phyloP scores from a whole-genome alignment of 30 jellyfish, hydroid and myxozoan genomes.

The Cassiopea andromeda region DNA sequence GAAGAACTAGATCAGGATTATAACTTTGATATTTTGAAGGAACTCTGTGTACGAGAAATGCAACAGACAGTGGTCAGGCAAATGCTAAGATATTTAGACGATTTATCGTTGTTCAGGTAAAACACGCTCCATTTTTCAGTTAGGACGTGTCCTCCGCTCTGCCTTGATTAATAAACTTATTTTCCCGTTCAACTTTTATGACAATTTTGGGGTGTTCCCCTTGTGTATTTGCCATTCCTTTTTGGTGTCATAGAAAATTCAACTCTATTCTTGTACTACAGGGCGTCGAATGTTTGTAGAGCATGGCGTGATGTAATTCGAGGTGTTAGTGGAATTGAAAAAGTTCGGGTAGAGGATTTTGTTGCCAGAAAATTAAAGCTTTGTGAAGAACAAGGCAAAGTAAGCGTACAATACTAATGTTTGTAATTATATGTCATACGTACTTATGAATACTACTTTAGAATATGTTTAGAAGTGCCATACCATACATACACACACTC shows the following conservation, averaged over 20 bases:
- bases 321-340: not conserved
- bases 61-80: constrained; percentile 40
- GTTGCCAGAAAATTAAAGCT: constrained; percentile 9
- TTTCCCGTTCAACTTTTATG: not conserved
- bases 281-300: constrained; percentile 60
- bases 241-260: no score
- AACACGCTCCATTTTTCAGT: not conserved
- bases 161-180: not conserved
- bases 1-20: constrained; percentile 38
- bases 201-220: no score
- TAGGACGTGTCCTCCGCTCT: no score
- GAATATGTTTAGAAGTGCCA: no score
- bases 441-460: no score
- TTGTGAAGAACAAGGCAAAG: constrained; percentile 46
- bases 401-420: no score
- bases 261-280: not conserved
- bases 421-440: no score
- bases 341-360: constrained; percentile 11
- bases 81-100: constrained; percentile 46
- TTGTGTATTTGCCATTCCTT: no score
- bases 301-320: constrained; percentile 50
- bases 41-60: constrained; percentile 15
- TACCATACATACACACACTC: no score
- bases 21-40: constrained; percentile 36
- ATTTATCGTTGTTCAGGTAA: constrained; percentile 66